Evolutionary conservation across 2,888 invertebrate species (phyloP).

Genomic region (Harpalus rubripes): DNA sequence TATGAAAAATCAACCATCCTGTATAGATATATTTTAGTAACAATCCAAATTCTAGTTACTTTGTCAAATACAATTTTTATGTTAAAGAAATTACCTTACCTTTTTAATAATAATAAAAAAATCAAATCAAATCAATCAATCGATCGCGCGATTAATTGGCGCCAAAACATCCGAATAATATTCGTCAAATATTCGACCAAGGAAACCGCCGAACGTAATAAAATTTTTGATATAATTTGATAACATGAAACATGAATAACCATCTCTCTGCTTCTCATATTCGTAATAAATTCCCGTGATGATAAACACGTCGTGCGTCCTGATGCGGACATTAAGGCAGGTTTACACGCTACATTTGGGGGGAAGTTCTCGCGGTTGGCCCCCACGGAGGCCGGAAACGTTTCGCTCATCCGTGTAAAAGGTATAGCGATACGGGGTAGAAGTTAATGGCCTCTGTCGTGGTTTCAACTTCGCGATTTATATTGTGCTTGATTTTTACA

Average conservation of each 20-base stretch:
- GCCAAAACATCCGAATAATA: too few species aligned
- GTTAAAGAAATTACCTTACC: too few species aligned
- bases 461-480: constrained; percentile 11
- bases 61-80: too few species aligned
- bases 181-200: too few species aligned
- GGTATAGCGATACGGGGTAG: constrained; percentile 15
- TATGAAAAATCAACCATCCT: too few species aligned
- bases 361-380: neutral
- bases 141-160: too few species aligned
- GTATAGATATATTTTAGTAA: too few species aligned
- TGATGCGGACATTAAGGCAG: constrained; percentile 16
- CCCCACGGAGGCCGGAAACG: neutral
- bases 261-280: neutral
- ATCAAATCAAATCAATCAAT: too few species aligned
- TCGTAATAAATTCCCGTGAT: neutral
- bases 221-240: too few species aligned
- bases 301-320: constrained; percentile 13
- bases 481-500: constrained; percentile 32
- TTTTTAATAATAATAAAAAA: too few species aligned
- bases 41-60: too few species aligned
- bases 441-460: constrained; percentile 33
- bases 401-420: constrained; percentile 33
- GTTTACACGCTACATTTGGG: constrained; percentile 7
- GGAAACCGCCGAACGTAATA: neutral
- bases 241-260: too few species aligned